Percentiles rank a stretch among this genome's conserved stretches.
Conservation (phyloP, 64 coral and sea anemone genomes). For the Hydrozoanthus tunicans region DNA sequence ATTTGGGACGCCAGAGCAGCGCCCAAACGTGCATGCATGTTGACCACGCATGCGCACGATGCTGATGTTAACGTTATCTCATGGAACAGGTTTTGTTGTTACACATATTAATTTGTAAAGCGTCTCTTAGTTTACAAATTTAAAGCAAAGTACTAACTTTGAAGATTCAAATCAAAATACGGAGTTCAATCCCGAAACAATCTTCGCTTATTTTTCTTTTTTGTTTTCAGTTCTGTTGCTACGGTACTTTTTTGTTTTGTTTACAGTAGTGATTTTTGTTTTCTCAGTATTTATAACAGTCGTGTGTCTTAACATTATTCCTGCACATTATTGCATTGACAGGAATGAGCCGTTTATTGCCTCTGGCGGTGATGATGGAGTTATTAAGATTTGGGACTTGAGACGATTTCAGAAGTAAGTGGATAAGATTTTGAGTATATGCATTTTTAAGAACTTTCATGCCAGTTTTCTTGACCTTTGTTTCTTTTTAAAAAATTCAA, state of each 20-base stretch:
- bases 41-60: conserved; percentile 92
- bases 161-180: too few relatives aligned
- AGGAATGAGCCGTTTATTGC: conserved; percentile 97
- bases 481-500: too few relatives aligned
- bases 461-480: too few relatives aligned
- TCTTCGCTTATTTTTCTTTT: too few relatives aligned
- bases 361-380: conserved; percentile 97
- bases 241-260: too few relatives aligned
- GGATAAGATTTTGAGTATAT: too few relatives aligned
- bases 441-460: too few relatives aligned
- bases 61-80: conserved; percentile 98
- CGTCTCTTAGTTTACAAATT: background rate
- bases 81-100: conserved; percentile 80
- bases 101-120: background rate
- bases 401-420: conserved; percentile 93
- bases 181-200: too few relatives aligned
- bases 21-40: conserved; percentile 89
- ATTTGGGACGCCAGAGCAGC: conserved; percentile 92
- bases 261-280: too few relatives aligned
- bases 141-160: background rate
- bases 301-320: background rate
- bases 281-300: too few relatives aligned
- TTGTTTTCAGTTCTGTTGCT: too few relatives aligned
- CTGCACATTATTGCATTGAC: background rate
- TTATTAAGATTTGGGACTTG: conserved; percentile 96